These are phyloP conservation scores for Erebia epiphron DNA, from an alignment of 2,888 invertebrate genomes.

Conservation along the genomic window DNA sequence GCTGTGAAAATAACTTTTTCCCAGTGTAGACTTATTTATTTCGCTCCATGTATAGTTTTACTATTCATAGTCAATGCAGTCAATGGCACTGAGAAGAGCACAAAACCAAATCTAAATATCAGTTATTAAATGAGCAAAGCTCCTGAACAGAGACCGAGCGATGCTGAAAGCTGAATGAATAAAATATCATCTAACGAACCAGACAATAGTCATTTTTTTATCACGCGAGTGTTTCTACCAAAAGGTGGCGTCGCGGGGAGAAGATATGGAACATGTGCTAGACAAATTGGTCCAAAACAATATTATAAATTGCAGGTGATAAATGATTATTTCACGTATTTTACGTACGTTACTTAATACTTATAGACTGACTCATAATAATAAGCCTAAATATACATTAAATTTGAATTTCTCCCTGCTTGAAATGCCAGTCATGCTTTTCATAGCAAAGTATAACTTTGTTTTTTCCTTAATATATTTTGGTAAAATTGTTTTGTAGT, in stretches of 20 bases:
- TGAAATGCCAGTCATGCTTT: no score
- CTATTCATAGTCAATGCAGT: background rate
- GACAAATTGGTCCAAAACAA: background rate
- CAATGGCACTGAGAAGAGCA: background rate
- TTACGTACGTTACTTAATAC: no score
- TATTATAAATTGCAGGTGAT: background rate
- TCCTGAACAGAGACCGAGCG: background rate
- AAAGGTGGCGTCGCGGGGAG: background rate
- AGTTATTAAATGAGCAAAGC: conserved; percentile 11
- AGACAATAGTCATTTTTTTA: conserved; percentile 17
- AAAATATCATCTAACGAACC: conserved; percentile 12
- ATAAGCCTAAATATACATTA: no score
- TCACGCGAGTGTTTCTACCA: background rate
- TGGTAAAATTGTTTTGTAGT: no score
- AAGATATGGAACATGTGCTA: no score
- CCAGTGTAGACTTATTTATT: no score
- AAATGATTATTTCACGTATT: background rate
- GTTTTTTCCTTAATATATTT: no score
- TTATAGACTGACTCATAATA: no score
- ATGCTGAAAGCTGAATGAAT: conserved; percentile 14
- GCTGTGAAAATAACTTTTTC: no score
- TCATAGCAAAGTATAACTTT: no score
- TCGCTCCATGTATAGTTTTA: background rate
- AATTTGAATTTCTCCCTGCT: no score
- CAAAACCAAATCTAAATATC: conserved; percentile 7